A percentile compares a stretch with the other conserved stretches of the same genome.
phyloP scores from a whole-genome alignment of 2,797 vertebrate species.

The Selene dorsalis region DNA sequence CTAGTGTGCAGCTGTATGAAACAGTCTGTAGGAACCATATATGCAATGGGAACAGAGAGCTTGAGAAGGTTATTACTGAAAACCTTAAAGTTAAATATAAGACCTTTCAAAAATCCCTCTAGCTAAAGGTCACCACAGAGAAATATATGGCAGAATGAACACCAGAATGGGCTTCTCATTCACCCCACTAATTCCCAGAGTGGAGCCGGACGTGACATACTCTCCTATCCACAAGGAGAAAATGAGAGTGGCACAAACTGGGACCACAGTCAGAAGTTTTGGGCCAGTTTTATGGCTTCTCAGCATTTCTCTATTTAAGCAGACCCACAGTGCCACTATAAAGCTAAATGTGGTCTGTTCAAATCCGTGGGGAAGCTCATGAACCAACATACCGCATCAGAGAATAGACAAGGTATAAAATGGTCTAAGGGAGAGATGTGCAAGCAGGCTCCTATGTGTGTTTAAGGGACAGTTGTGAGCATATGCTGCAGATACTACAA shows the following conservation, averaged over 20 bases:
- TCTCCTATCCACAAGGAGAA: constrained; percentile 21
- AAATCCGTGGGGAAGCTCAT: constrained; percentile 20
- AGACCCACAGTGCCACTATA: neutral
- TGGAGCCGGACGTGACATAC: neutral
- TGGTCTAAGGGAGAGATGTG: neutral
- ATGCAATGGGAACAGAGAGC: constrained; percentile 4
- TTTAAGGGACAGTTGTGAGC: constrained; percentile 16
- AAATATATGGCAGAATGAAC: neutral
- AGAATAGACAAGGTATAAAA: constrained; percentile 23
- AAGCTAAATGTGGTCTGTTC: constrained; percentile 37
- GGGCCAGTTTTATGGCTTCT: constrained; percentile 44
- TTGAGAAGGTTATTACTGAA: neutral
- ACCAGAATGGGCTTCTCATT: constrained; percentile 16
- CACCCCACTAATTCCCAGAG: constrained; percentile 3
- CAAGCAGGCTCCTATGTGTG: neutral
- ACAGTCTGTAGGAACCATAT: neutral
- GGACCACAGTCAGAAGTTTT: constrained; percentile 43
- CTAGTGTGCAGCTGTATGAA: neutral
- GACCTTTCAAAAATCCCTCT: neutral
- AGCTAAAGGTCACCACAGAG: constrained; percentile 17
- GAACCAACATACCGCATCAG: neutral
- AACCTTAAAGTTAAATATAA: constrained; percentile 18
- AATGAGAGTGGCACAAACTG: constrained; percentile 23
- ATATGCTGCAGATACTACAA: neutral
- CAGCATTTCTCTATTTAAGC: constrained; percentile 41